phyloP scores from a whole-genome alignment of 2,888 invertebrate species.

The Lasioglossum leucozonium region DNA sequence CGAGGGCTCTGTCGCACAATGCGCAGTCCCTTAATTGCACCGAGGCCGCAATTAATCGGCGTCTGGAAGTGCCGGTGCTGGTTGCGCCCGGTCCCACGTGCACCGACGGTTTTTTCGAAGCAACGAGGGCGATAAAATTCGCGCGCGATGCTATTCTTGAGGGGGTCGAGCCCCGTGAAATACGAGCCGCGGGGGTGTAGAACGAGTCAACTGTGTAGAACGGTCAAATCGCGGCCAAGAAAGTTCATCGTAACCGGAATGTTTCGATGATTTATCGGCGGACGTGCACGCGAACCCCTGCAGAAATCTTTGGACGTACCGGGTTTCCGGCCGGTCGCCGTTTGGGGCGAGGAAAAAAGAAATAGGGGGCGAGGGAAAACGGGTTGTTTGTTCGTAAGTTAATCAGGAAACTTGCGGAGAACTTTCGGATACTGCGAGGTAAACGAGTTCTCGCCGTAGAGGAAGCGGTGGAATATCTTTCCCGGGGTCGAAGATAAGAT shows the following conservation, averaged over 20 bases:
- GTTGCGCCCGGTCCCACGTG: neutral
- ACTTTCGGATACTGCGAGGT: neutral
- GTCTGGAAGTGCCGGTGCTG: neutral
- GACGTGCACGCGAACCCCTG: neutral
- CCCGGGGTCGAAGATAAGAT: neutral
- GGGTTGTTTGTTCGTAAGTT: constrained; percentile 8
- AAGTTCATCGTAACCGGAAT: constrained; percentile 19
- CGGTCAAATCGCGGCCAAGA: constrained; percentile 16
- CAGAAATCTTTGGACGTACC: neutral
- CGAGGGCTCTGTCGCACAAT: neutral
- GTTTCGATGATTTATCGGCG: constrained; percentile 14
- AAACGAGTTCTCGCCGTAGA: neutral
- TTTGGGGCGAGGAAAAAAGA: neutral
- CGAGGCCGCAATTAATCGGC: neutral
- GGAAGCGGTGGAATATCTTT: neutral
- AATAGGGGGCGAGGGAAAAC: neutral
- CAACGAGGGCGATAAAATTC: constrained; percentile 29
- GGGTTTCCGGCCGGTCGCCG: neutral
- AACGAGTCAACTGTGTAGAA: neutral
- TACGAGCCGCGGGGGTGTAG: constrained; percentile 1
- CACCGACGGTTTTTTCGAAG: neutral
- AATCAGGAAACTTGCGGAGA: constrained; percentile 6
- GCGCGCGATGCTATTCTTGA: neutral
- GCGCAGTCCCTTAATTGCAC: neutral
- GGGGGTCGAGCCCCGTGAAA: neutral